Percentiles rank a stretch among this genome's conserved stretches.
Evolutionary conservation across 2,888 invertebrate species (phyloP).

Genomic region (Hetaerina titia): DNA sequence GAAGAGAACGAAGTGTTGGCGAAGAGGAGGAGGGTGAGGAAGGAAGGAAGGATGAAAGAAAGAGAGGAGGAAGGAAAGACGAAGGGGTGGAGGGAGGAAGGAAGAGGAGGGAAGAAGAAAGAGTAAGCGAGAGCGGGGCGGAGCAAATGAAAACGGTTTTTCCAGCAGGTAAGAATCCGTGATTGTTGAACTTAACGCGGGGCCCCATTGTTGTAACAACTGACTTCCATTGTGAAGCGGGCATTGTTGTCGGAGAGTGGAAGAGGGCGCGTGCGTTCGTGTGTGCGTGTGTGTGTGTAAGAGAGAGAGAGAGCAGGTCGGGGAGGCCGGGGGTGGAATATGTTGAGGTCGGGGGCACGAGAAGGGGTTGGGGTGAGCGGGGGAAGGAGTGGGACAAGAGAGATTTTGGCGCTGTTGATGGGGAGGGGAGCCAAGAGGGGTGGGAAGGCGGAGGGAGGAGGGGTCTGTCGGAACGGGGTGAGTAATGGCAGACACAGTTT

Average conservation of each 20-base stretch:
- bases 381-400: too few relatives aligned
- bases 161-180: conserved; percentile 13
- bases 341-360: background rate
- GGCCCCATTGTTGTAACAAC: conserved; percentile 9
- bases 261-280: background rate
- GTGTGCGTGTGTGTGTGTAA: background rate
- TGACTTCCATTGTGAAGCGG: conserved; percentile 26
- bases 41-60: too few relatives aligned
- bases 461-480: background rate
- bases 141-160: background rate
- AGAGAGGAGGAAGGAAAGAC: background rate
- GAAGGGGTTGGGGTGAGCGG: background rate
- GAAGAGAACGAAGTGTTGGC: background rate
- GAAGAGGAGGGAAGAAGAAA: background rate
- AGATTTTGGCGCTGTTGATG: background rate
- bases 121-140: background rate
- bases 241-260: background rate
- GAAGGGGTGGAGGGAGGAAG: background rate
- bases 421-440: background rate
- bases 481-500: background rate
- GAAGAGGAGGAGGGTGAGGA: too few relatives aligned
- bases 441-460: background rate
- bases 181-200: conserved; percentile 37
- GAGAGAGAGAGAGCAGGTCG: background rate
- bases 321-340: background rate